Percentiles rank a stretch among this genome's conserved stretches.
Conservation (phyloP, 2,888 invertebrate species). For the Drosophila paranaensis region DNA sequence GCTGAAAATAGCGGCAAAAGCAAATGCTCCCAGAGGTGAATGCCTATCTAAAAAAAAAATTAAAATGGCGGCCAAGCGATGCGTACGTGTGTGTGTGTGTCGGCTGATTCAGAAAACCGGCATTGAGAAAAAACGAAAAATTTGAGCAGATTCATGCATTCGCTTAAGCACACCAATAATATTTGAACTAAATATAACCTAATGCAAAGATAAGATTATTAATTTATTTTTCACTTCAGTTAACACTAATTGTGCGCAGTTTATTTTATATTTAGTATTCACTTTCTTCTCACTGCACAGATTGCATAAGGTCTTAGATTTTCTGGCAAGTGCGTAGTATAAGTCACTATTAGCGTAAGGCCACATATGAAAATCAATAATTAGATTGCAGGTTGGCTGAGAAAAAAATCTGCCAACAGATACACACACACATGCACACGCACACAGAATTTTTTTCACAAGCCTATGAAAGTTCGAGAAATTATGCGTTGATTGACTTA, state of each 20-base stretch:
- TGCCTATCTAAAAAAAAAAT: constrained; percentile 57
- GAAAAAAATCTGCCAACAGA: constrained; percentile 55
- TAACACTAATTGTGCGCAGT: background rate
- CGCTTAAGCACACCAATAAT: background rate
- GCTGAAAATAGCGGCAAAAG: constrained; percentile 30
- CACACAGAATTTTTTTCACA: constrained; percentile 41
- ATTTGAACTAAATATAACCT: background rate
- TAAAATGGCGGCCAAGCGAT: constrained; percentile 59
- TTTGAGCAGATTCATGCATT: background rate
- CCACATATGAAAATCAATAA: constrained; percentile 60
- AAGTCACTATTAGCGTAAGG: background rate
- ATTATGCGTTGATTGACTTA: constrained; percentile 35
- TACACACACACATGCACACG: constrained; percentile 64
- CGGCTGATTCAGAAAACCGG: constrained; percentile 60
- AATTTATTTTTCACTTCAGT: background rate
- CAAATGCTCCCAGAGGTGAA: constrained; percentile 41
- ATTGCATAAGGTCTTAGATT: constrained; percentile 37
- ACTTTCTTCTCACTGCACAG: constrained; percentile 6
- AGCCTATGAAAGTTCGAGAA: constrained; percentile 3
- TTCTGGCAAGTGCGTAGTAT: background rate
- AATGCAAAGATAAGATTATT: background rate
- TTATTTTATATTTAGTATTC: background rate
- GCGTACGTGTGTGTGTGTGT: constrained; percentile 12
- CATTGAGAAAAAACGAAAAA: background rate
- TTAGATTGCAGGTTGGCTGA: constrained; percentile 40